These are phyloP conservation scores for Alligator mississippiensis DNA, from an alignment of 2,113 vertebrate genomes.

Conservation along the genomic window DNA sequence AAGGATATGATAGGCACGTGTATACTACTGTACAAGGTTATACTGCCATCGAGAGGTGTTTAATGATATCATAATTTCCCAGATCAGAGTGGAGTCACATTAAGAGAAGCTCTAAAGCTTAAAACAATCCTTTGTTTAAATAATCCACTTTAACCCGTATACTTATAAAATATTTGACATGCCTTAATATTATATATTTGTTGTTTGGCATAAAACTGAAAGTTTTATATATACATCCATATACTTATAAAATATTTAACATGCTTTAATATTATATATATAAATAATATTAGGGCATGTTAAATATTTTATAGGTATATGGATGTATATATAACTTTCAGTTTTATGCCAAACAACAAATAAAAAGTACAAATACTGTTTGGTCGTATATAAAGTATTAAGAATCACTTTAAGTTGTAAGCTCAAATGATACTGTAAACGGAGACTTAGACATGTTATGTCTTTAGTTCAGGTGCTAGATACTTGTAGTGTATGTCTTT, in stretches of 20 bases:
- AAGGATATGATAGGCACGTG: conserved; percentile 6
- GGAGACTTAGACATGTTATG: neutral
- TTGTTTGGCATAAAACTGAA: too few relatives aligned
- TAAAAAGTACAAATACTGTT: neutral
- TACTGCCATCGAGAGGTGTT: conserved; percentile 76
- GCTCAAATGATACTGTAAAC: neutral
- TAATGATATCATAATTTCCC: conserved; percentile 47
- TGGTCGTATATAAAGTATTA: neutral
- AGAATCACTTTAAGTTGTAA: neutral
- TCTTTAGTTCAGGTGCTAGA: conserved; percentile 9
- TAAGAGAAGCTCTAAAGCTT: neutral
- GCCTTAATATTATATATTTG: too few relatives aligned
- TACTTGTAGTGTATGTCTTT: neutral
- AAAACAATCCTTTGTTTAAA: neutral
- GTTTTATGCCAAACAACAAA: conserved; percentile 16
- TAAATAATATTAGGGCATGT: neutral
- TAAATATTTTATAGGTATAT: neutral
- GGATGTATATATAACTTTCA: neutral
- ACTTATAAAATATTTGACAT: neutral
- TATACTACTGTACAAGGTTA: conserved; percentile 57
- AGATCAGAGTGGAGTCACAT: neutral
- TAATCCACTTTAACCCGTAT: too few relatives aligned
- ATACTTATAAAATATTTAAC: too few relatives aligned
- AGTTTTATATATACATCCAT: too few relatives aligned
- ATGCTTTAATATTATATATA: too few relatives aligned